phyloP scores from a whole-genome alignment of 2,113 vertebrate genomes.

The Anolis sagrei region DNA sequence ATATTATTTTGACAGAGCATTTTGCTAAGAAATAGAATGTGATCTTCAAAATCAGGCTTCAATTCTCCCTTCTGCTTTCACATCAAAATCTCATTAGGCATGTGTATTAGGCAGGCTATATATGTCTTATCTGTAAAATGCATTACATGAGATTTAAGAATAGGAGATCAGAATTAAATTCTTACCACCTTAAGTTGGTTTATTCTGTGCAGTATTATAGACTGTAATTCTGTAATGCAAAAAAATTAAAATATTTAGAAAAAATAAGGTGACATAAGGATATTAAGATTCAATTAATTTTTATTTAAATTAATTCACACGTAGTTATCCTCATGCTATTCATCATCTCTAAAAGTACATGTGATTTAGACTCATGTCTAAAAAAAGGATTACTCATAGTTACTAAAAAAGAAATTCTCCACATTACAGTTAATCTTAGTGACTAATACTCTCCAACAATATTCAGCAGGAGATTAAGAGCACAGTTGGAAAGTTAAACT shows the following conservation, averaged over 20 bases:
- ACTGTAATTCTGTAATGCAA: constrained; percentile 48
- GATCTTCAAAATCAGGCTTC: constrained; percentile 56
- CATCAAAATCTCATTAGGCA: constrained; percentile 47
- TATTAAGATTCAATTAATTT: constrained; percentile 66
- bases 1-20: constrained; percentile 52
- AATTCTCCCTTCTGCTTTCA: constrained; percentile 45
- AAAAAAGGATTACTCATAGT: constrained; percentile 67
- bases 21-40: constrained; percentile 48
- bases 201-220: constrained; percentile 43
- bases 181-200: constrained; percentile 55
- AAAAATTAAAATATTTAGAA: constrained; percentile 52
- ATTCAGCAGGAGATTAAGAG: constrained; percentile 62
- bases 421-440: constrained; percentile 65
- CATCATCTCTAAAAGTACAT: constrained; percentile 63
- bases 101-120: constrained; percentile 51
- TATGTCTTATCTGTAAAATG: constrained; percentile 57
- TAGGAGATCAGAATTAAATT: constrained; percentile 44
- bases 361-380: constrained; percentile 62
- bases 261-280: constrained; percentile 57
- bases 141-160: constrained; percentile 50
- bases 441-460: constrained; percentile 62
- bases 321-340: constrained; percentile 69
- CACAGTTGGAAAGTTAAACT: constrained; percentile 58
- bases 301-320: constrained; percentile 68
- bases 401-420: constrained; percentile 64